Base-by-base conservation (phyloP, 2,113 vertebrate genomes). In the Scolopax mira region DNA sequence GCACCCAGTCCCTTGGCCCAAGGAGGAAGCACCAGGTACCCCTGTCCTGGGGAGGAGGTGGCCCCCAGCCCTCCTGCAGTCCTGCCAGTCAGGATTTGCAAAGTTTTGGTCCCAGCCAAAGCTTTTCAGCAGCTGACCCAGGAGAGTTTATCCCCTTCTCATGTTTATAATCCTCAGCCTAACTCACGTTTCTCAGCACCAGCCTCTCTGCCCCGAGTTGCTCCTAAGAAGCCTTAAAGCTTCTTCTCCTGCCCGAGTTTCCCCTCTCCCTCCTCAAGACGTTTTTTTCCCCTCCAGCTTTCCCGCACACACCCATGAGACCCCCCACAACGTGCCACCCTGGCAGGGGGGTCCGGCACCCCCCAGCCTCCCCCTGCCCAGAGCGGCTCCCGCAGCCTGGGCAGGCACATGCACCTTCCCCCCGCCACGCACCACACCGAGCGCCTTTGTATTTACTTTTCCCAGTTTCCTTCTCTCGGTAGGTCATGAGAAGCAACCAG, bases 351-450 rank as follows among this genome's bases (percentile, higher is more conserved):
- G 22, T 52, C 62, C 67, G 7, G 3, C 58, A 62, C 18, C 18
- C 31, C 33, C 31, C 66, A 30, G 42, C 18, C 74, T 54, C 28
- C 35, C 28, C 19, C 35, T 52, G n/a, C 44, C 54, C 54, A 33
- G 37, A 65, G 28, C 6, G 1, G 58, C 35, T 71, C 35, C 19
- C 1, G 1, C 31, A 73, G 30, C 27, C 39, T 0, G 0, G 35
- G 54, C 86, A 73, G 79, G 24, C 31, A 2, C 42, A 1, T 13
- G 48, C n/a, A 52, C 81, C 54, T 58, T 94, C 28, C 80, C 70
- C 58, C 7, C 3, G 54, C 31, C 61, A 62, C 3, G 1, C 23
- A 28, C 3, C 0, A 1, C 61, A 25, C 19, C 0, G 0, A 79
- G 54, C 11, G 13, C 41, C 64, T 51, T 91, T 89, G 77, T 80